Base-by-base conservation (phyloP, 2,797 vertebrate genomes). In the Remorina albescens region DNA sequence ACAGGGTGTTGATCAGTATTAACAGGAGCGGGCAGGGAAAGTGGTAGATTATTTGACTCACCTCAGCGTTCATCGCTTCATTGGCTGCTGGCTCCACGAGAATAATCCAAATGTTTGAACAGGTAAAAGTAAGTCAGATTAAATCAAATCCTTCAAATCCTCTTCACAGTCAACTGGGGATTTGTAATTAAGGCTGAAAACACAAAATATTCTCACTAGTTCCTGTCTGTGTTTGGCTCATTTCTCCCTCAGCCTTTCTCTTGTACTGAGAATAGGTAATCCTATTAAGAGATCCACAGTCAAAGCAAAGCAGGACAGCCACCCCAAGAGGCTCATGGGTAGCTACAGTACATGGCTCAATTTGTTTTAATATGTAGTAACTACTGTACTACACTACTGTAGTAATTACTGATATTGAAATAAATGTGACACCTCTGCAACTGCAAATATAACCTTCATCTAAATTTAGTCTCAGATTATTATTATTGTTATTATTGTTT, bases 241-340 rank as follows among this genome's bases (percentile, higher is more conserved):
- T 54, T 68, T 74, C 59, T 66, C 68, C 61, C 32, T 65, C 47
- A 18, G 67, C 37, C 77, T 71, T 66, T 54, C 66, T 80, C 60
- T 74, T 59, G 67, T 23, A 51, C 86, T 69, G 63, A 87, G 85
- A 86, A 89, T 72, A 84, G 86, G 77, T 95, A 94, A 94, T 94
- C 93, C 86, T 53, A 92, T 95, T 94, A 94, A 77, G 81, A 90
- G 89, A 91, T 93, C 86, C 89, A 85, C 90, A 83, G 59, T 89
- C 86, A 89, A 39, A 68, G 21, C 74, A 64, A 80, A 83, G 71
- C 68, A 83, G 71, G 56, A 50, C 6, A n/a, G 23, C 64, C 18
- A 53, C 34, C 57, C 73, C 81, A 76, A 64, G 78, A 88, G 86
- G 85, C 68, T 90, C 87, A 92, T 86, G 85, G 85, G 86, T 72